These are phyloP conservation scores for Callosobruchus maculatus DNA, from an alignment of 2,888 invertebrate species.

Conservation along the genomic window DNA sequence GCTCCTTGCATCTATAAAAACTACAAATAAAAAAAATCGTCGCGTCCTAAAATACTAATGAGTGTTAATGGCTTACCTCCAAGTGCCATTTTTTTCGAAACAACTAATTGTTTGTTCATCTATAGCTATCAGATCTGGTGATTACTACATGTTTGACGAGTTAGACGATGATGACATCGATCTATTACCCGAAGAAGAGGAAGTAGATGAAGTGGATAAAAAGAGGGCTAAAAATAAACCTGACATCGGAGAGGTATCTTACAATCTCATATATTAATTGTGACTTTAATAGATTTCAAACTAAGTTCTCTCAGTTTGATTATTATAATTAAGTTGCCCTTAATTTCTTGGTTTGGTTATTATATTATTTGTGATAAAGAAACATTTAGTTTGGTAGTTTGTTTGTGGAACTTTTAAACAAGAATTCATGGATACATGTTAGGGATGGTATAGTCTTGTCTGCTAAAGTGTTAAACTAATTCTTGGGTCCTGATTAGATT, in stretches of 20 bases:
- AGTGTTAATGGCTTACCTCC: background rate
- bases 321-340: too few species aligned
- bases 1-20: too few species aligned
- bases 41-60: background rate
- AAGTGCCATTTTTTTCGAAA: background rate
- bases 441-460: background rate
- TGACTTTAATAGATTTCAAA: background rate
- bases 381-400: too few species aligned
- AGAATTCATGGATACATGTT: background rate
- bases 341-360: too few species aligned
- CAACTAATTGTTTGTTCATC: background rate
- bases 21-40: too few species aligned
- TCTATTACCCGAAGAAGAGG: constrained; percentile 45
- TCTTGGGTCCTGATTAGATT: background rate
- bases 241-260: constrained; percentile 38
- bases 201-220: constrained; percentile 23
- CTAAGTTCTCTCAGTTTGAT: too few species aligned
- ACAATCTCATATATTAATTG: too few species aligned
- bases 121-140: constrained; percentile 92
- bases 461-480: background rate
- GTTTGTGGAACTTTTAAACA: too few species aligned
- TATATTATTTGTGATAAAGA: too few species aligned
- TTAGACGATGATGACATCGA: constrained; percentile 74
- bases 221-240: constrained; percentile 20
- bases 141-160: constrained; percentile 99